Percentiles rank a stretch among this genome's conserved stretches.
phyloP scores from a whole-genome alignment of 2,888 invertebrate species.

The Cecidostiba fungosa region DNA sequence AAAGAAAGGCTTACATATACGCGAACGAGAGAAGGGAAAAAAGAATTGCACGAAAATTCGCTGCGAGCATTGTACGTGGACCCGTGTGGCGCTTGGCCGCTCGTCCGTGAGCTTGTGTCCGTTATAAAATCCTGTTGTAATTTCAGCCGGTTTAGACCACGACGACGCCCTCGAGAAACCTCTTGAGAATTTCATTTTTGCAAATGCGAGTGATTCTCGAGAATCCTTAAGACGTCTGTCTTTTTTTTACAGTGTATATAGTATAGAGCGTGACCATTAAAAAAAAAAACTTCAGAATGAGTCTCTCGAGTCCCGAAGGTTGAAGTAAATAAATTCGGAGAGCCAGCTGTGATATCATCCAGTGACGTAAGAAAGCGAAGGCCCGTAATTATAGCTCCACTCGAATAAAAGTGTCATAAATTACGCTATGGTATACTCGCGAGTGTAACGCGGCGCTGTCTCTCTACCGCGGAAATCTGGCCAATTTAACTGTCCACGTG shows the following conservation, averaged over 20 bases:
- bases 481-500: conserved; percentile 49
- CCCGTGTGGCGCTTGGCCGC: conserved; percentile 18
- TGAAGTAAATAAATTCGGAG: conserved; percentile 16
- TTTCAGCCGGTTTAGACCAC: conserved; percentile 25
- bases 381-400: conserved; percentile 43
- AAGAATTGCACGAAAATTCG: conserved; percentile 23
- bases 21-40: background rate
- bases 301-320: background rate
- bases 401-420: conserved; percentile 49
- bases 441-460: background rate
- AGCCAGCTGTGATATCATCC: conserved; percentile 8
- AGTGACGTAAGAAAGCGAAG: conserved; percentile 15
- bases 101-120: conserved; percentile 34
- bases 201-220: background rate
- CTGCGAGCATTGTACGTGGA: conserved; percentile 15
- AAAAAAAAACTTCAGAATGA: background rate
- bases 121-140: conserved; percentile 48
- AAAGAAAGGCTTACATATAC: background rate
- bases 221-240: too few relatives aligned
- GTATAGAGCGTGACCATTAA: background rate
- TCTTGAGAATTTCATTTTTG: background rate
- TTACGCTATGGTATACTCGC: conserved; percentile 13
- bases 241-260: background rate
- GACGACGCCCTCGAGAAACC: conserved; percentile 1
- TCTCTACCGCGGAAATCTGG: conserved; percentile 49